phyloP scores from a whole-genome alignment of 2,113 vertebrate species.

The Gulo gulo region DNA sequence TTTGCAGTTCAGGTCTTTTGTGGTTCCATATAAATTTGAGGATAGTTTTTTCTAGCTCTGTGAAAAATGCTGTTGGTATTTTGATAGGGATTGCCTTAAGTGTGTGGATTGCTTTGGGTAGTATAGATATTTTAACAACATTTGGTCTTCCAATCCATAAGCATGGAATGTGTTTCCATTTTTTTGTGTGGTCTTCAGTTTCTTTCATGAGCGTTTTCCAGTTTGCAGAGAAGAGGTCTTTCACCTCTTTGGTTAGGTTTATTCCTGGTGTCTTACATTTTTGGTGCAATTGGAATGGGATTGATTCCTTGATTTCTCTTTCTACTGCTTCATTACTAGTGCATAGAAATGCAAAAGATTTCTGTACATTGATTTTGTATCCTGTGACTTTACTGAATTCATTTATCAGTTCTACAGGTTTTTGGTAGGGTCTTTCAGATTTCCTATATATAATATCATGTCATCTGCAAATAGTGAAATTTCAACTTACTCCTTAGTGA shows the following conservation, averaged over 20 bases:
- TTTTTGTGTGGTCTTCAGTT: not conserved
- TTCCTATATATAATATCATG: not conserved
- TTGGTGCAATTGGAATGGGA: not conserved
- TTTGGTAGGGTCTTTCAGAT: not conserved
- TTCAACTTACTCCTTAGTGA: not conserved
- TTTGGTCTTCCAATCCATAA: not conserved
- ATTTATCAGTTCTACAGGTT: not conserved
- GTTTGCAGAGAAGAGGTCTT: not conserved
- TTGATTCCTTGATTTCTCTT: not conserved
- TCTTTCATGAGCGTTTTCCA: not conserved
- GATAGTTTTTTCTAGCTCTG: not conserved
- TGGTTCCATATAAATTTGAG: not conserved
- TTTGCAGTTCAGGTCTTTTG: not conserved
- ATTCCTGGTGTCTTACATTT: not conserved
- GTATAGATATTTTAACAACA: not conserved
- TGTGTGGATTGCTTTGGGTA: not conserved
- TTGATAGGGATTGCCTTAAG: not conserved
- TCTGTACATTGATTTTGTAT: not conserved
- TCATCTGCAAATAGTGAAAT: not conserved
- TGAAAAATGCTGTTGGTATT: not conserved
- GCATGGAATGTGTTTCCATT: not conserved
- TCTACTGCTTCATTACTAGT: not conserved
- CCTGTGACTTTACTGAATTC: not conserved
- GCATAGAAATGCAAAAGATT: not conserved
- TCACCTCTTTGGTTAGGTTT: not conserved